Evolutionary conservation across 2,797 vertebrate genomes (phyloP).

Genomic region (Pogonophryne albipinna): DNA sequence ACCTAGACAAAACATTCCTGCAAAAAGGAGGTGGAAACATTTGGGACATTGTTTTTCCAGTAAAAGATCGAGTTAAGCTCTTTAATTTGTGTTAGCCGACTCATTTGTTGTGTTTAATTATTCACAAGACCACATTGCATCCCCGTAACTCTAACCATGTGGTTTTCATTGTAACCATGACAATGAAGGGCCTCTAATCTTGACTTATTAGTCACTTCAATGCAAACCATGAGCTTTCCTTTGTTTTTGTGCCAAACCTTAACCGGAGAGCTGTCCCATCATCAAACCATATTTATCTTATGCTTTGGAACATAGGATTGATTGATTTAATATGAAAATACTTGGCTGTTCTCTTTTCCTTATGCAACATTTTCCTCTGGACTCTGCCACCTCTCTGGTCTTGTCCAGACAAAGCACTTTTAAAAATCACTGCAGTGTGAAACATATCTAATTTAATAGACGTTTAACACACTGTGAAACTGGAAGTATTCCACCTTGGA

Average conservation of each 20-base stretch:
- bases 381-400: too few species aligned
- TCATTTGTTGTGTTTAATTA: neutral
- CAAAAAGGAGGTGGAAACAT: neutral
- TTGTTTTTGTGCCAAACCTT: neutral
- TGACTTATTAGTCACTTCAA: neutral
- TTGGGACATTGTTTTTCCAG: neutral
- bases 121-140: neutral
- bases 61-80: neutral
- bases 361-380: too few species aligned
- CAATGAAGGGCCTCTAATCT: too few species aligned
- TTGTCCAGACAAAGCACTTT: too few species aligned
- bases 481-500: conserved; percentile 6
- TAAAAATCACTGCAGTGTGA: neutral
- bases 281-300: neutral
- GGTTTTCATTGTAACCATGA: neutral
- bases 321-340: too few species aligned
- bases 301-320: neutral
- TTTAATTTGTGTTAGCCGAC: neutral
- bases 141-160: neutral
- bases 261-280: neutral
- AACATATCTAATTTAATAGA: conserved; percentile 13
- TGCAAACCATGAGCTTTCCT: neutral
- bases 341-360: too few species aligned
- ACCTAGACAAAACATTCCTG: neutral
- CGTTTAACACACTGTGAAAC: neutral